Evolutionary conservation across 2,113 vertebrate genomes (phyloP).

Genomic region (Tinamus guttatus): DNA sequence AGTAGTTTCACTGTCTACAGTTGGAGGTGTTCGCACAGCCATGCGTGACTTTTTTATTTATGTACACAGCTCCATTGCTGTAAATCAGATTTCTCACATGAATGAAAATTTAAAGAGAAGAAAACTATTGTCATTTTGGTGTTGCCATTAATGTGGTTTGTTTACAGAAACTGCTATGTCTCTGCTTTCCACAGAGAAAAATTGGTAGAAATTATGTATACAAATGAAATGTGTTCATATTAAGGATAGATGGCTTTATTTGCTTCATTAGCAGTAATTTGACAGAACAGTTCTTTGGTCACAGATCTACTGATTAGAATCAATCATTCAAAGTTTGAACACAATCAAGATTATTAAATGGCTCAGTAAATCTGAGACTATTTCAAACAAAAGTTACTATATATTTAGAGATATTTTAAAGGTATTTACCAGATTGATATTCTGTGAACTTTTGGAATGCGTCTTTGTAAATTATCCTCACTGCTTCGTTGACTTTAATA

Average conservation of each 20-base stretch:
- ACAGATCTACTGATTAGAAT: conserved; percentile 68
- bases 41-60: background rate
- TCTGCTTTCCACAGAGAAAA: background rate
- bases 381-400: conserved; percentile 49
- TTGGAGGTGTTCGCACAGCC: background rate
- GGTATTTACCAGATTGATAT: conserved; percentile 54
- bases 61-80: background rate
- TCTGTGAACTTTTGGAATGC: conserved; percentile 31
- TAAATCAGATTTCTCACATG: background rate
- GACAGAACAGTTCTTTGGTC: conserved; percentile 53
- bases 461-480: conserved; percentile 35
- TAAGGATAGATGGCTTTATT: conserved; percentile 17
- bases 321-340: conserved; percentile 70
- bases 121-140: background rate
- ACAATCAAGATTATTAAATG: conserved; percentile 72
- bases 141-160: background rate
- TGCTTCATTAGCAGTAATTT: conserved; percentile 58
- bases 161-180: background rate
- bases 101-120: background rate
- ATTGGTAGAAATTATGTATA: background rate
- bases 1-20: background rate
- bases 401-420: conserved; percentile 49
- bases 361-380: conserved; percentile 59
- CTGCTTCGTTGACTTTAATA: conserved; percentile 32
- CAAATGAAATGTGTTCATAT: background rate